Evolutionary conservation across 2,888 invertebrate genomes (phyloP).

Genomic region (Drosophila falleni): DNA sequence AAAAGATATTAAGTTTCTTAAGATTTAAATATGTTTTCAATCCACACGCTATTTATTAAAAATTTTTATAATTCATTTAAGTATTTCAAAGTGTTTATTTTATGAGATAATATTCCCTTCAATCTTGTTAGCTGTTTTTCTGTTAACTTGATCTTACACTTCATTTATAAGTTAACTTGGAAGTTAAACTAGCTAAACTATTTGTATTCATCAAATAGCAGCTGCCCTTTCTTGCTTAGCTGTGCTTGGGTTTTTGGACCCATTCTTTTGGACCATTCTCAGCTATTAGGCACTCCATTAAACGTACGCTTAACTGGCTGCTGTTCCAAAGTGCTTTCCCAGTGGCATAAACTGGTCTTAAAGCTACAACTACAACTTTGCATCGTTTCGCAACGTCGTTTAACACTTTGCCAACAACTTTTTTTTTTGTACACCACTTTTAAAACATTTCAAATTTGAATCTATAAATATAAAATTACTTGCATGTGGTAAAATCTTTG

Average conservation of each 20-base stretch:
- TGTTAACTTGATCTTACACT: neutral
- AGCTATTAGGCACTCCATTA: slow-evolving; percentile 54
- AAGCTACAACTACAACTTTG: slow-evolving; percentile 49
- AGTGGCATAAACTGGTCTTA: slow-evolving; percentile 42
- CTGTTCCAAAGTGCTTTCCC: slow-evolving; percentile 41
- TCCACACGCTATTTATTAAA: neutral
- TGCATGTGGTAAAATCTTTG: slow-evolving; percentile 59
- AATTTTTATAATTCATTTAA: too few relatives aligned
- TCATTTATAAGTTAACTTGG: slow-evolving; percentile 7
- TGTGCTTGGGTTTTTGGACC: slow-evolving; percentile 5
- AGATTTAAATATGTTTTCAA: neutral
- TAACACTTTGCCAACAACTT: slow-evolving; percentile 34
- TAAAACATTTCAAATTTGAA: slow-evolving; percentile 56
- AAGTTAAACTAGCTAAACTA: slow-evolving; percentile 23
- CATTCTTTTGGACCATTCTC: slow-evolving; percentile 27
- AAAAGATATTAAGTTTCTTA: neutral
- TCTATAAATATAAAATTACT: slow-evolving; percentile 63
- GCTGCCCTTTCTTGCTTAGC: neutral
- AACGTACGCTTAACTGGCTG: slow-evolving; percentile 49
- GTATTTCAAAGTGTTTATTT: neutral
- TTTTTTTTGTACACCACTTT: slow-evolving; percentile 25
- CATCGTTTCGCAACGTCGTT: slow-evolving; percentile 47
- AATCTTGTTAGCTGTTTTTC: slow-evolving; percentile 9
- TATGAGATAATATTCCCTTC: neutral
- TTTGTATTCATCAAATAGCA: slow-evolving; percentile 49